These are phyloP conservation scores for Trachelus stipa DNA, from an alignment of 2,888 invertebrate genomes.

Conservation along the genomic window DNA sequence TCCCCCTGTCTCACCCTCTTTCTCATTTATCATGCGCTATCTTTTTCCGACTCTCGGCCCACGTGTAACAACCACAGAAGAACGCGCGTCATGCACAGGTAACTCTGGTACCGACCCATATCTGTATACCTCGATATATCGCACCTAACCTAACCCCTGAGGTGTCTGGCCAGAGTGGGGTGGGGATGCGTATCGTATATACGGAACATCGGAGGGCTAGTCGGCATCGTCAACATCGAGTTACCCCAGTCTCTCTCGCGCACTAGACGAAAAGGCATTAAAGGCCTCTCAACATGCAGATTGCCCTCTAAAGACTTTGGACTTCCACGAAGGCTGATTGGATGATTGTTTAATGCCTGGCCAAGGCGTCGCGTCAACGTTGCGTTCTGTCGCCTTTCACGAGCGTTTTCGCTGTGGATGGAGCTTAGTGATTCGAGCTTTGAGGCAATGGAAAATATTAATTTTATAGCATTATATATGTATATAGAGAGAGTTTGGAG, in stretches of 20 bases:
- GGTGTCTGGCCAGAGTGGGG: constrained; percentile 5
- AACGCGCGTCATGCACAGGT: neutral
- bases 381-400: neutral
- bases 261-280: constrained; percentile 62
- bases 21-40: neutral
- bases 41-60: neutral
- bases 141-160: constrained; percentile 17
- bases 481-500: neutral
- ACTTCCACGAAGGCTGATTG: constrained; percentile 62
- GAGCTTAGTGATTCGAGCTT: neutral
- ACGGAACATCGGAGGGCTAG: neutral
- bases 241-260: constrained; percentile 21
- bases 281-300: constrained; percentile 66
- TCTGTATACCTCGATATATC: neutral
- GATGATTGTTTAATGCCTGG: constrained; percentile 62
- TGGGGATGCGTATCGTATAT: neutral
- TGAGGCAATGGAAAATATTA: neutral
- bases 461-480: neutral
- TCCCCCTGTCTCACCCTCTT: neutral
- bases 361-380: constrained; percentile 14
- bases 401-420: neutral
- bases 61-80: neutral
- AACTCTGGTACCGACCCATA: neutral
- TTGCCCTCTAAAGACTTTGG: constrained; percentile 61
- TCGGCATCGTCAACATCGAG: neutral